Base-by-base conservation (phyloP, 1,140 invertebrate species). In the Bombus polaris region DNA sequence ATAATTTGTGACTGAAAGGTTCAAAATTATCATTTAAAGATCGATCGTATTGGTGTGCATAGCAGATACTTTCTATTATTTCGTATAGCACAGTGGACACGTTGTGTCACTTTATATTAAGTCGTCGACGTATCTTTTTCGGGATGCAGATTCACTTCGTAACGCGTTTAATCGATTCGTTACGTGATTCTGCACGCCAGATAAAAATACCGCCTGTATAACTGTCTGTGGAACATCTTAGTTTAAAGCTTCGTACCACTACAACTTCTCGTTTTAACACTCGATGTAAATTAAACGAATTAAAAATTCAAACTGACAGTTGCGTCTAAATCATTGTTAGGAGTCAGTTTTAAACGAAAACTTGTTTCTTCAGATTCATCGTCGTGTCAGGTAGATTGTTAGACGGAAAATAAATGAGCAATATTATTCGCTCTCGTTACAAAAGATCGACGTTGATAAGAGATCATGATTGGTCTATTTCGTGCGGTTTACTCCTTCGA, bases 101-200 rank as follows among this genome's bases (percentile, higher is more conserved):
- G 78, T 53, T 65, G 35, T 65, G 70, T 85, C 70, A 39, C 37
- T 37, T 42, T 42, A 44, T 53, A 47, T 85, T 73, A 80, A 80
- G 77, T 73, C 44, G 77, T 85, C 66, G 42, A 37, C 59, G 59
- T 84, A 22, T 44, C 47, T 76, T 86, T 39, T 62, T 47, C 32
- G 70, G 18, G 32, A 82, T 71, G 80, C 65, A 71, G 83, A 87
- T 87, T 66, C 59, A 62, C 66, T 71, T 87, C 68, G 75, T 59
- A 28, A 65, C 25, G 65, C 66, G 79, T 87, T 89, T 90, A 88
- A 90, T 85, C 85, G 84, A 89, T 88, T 83, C 82, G 79, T 77
- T 71, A 53, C 79, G 79, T 77, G 85, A 85, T 89, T 62, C 35
- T n/a, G 66, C 12, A 44, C 78, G 75, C 70, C 82, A 68, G 82